Conservation (phyloP, 2,797 vertebrate genomes). For the Cirrhinus mrigala region DNA sequence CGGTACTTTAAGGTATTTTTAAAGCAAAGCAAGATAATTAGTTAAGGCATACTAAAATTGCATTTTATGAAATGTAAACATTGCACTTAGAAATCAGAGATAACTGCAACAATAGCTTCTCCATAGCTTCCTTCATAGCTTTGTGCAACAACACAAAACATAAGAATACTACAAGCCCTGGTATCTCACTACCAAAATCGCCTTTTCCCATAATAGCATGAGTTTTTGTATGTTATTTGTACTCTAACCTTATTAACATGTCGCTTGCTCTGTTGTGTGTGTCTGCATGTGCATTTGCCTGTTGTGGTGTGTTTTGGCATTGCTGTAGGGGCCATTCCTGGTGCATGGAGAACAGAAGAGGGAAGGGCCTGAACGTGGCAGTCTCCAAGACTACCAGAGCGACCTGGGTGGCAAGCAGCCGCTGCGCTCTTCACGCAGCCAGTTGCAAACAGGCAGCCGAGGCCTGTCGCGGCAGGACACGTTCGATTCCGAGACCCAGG, state of each 20-base stretch:
- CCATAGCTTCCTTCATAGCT: background rate
- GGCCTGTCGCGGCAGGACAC: constrained; percentile 93
- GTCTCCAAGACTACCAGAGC: constrained; percentile 83
- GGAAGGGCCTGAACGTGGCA: constrained; percentile 83
- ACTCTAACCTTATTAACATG: constrained; percentile 70
- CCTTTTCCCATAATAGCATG: background rate
- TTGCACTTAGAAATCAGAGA: background rate
- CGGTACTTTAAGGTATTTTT: background rate
- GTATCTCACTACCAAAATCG: background rate
- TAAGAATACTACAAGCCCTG: background rate
- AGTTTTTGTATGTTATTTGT: background rate
- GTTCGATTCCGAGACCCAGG: constrained; percentile 91
- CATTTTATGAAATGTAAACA: background rate
- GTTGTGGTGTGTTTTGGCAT: constrained; percentile 70
- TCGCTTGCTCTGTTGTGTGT: constrained; percentile 66
- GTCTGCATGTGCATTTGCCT: constrained; percentile 71
- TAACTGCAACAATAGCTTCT: background rate
- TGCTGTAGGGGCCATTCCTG: constrained; percentile 88
- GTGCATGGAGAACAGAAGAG: constrained; percentile 88
- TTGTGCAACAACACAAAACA: background rate
- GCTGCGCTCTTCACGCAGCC: constrained; percentile 77
- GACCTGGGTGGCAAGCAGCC: constrained; percentile 81
- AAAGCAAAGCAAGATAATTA: background rate
- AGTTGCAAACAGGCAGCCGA: constrained; percentile 77
- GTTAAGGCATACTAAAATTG: background rate